phyloP scores from a whole-genome alignment of 1,140 invertebrate genomes.

The Mactra quadrangularis region DNA sequence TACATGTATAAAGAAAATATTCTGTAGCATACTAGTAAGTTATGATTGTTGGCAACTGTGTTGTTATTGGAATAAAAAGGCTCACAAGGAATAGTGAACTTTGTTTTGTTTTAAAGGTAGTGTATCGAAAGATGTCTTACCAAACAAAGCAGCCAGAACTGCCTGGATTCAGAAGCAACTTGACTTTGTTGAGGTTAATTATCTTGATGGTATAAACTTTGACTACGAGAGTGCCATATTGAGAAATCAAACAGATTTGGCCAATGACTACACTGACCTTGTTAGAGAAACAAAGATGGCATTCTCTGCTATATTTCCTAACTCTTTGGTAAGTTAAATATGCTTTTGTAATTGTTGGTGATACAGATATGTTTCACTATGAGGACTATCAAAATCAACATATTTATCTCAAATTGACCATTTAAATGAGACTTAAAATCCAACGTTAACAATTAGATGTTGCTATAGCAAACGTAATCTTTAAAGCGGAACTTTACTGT shows the following conservation, averaged over 20 bases:
- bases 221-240: constrained; percentile 83
- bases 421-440: background rate
- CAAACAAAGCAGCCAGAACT: constrained; percentile 46
- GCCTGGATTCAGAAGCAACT: constrained; percentile 80
- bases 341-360: background rate
- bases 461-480: background rate
- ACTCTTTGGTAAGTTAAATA: constrained; percentile 75
- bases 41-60: no score
- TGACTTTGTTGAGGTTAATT: constrained; percentile 72
- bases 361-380: background rate
- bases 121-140: background rate
- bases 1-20: no score
- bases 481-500: no score
- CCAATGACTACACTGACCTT: constrained; percentile 76
- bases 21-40: no score
- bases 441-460: background rate
- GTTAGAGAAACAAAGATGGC: constrained; percentile 75
- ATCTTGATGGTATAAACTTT: constrained; percentile 84
- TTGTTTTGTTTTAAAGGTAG: no score
- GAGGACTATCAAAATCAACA: background rate
- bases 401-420: background rate
- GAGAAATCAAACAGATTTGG: constrained; percentile 68
- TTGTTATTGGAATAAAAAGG: no score
- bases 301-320: constrained; percentile 73
- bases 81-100: no score